These are phyloP conservation scores for Hetaerina titia DNA, from an alignment of 2,888 invertebrate species.

Conservation along the genomic window DNA sequence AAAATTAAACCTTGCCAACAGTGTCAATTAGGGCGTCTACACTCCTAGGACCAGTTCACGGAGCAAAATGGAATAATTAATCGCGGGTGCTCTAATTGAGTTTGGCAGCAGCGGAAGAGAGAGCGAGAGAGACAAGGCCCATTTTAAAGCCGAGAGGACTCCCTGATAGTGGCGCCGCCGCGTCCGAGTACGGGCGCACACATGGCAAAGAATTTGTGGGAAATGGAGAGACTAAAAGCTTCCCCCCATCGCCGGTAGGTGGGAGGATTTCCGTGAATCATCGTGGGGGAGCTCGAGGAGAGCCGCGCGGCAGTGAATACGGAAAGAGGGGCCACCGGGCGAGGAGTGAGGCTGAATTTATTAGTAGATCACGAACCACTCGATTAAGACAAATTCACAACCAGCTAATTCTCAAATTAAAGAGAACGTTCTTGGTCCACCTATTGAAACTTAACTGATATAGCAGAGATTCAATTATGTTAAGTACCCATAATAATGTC, in stretches of 20 bases:
- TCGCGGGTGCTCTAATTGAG: slow-evolving; percentile 60
- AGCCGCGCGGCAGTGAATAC: slow-evolving; percentile 25
- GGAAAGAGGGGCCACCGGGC: background rate
- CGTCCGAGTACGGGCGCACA: slow-evolving; percentile 15
- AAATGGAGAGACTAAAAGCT: slow-evolving; percentile 54
- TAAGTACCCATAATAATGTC: too few relatives aligned
- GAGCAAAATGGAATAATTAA: slow-evolving; percentile 67
- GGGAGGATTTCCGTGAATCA: slow-evolving; percentile 43
- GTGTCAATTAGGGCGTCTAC: slow-evolving; percentile 60
- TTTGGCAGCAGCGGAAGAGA: slow-evolving; percentile 42
- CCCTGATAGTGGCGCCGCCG: slow-evolving; percentile 36
- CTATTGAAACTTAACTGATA: too few relatives aligned
- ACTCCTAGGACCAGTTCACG: slow-evolving; percentile 61
- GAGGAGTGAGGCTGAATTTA: slow-evolving; percentile 30
- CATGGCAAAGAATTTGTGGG: background rate
- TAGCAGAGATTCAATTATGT: too few relatives aligned
- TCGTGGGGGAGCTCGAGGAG: background rate
- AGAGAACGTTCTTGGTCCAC: too few relatives aligned
- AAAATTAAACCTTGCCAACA: slow-evolving; percentile 54
- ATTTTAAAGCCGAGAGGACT: background rate
- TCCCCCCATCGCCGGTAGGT: background rate
- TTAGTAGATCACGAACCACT: background rate
- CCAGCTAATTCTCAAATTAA: background rate
- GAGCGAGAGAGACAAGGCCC: slow-evolving; percentile 3
- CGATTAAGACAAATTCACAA: background rate